Evolutionary conservation across 2,797 vertebrate genomes (phyloP).

Genomic region (Myoxocephalus aenaeus): DNA sequence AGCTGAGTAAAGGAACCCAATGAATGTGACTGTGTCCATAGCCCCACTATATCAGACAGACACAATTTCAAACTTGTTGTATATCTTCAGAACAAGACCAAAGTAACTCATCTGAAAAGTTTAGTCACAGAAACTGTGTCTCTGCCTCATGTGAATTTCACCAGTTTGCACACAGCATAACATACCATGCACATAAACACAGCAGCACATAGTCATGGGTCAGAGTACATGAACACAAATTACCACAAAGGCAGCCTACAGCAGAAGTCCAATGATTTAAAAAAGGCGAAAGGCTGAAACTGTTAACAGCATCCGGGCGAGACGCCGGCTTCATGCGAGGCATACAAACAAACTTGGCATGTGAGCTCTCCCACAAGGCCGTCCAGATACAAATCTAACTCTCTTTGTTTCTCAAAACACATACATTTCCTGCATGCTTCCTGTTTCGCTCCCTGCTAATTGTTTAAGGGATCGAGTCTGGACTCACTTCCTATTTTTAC

Average conservation of each 20-base stretch:
- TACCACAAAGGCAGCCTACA: conserved; percentile 15
- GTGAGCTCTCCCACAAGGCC: conserved; percentile 22
- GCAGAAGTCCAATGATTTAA: conserved; percentile 36
- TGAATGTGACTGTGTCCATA: background rate
- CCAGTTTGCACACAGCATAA: conserved; percentile 13
- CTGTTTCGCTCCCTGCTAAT: conserved; percentile 71
- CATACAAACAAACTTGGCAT: conserved; percentile 16
- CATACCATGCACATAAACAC: conserved; percentile 7
- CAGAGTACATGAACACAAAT: background rate
- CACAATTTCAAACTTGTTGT: background rate
- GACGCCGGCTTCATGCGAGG: background rate
- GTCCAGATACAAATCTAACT: conserved; percentile 32
- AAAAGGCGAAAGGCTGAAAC: conserved; percentile 14
- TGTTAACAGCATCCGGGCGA: background rate
- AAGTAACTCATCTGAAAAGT: conserved; percentile 3
- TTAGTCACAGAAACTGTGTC: background rate
- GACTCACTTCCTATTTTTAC: conserved; percentile 74
- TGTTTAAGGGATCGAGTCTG: conserved; percentile 64
- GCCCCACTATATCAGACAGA: background rate
- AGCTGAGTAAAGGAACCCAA: conserved; percentile 2
- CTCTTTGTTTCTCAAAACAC: conserved; percentile 66
- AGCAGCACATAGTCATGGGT: background rate
- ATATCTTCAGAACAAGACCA: background rate
- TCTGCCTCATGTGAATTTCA: conserved; percentile 20
- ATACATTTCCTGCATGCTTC: conserved; percentile 77